Percentiles rank a stretch among this genome's conserved stretches.
phyloP scores from a whole-genome alignment of 2,797 vertebrate genomes.

The Otolemur crassicaudatus region DNA sequence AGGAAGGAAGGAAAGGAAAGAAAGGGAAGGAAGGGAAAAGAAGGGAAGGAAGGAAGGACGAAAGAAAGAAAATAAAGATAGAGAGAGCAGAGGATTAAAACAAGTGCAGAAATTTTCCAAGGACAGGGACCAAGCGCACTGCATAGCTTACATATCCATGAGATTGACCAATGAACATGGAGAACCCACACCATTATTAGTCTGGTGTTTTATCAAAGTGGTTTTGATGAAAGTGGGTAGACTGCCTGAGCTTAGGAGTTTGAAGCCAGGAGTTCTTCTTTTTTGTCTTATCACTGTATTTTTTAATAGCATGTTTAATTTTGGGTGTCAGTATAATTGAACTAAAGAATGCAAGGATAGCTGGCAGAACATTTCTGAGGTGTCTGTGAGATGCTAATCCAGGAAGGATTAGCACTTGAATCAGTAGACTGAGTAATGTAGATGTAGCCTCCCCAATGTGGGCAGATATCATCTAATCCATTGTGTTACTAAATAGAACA shows the following conservation, averaged over 20 bases:
- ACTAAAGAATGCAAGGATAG: background rate
- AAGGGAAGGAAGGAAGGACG: too few relatives aligned
- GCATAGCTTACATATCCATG: background rate
- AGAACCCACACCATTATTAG: too few relatives aligned
- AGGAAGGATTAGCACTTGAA: background rate
- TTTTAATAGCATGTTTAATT: background rate
- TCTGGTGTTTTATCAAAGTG: background rate
- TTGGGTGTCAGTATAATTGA: background rate
- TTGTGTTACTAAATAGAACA: background rate
- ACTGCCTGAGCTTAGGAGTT: too few relatives aligned
- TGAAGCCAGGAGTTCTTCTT: background rate
- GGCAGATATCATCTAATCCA: too few relatives aligned
- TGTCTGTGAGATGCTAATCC: background rate
- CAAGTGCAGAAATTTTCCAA: background rate
- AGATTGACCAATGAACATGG: too few relatives aligned
- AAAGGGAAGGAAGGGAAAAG: too few relatives aligned
- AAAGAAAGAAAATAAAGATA: background rate
- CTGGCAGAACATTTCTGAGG: background rate
- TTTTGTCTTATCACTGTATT: background rate
- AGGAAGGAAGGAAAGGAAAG: too few relatives aligned
- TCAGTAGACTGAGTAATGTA: background rate
- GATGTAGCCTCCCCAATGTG: background rate
- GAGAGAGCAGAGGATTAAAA: background rate
- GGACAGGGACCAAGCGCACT: background rate
- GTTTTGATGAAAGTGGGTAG: background rate